Evolutionary conservation across 2,113 vertebrate genomes (phyloP), one percentile per base, ranked within the genome.

Genomic region (Lipophrys pholis): DNA sequence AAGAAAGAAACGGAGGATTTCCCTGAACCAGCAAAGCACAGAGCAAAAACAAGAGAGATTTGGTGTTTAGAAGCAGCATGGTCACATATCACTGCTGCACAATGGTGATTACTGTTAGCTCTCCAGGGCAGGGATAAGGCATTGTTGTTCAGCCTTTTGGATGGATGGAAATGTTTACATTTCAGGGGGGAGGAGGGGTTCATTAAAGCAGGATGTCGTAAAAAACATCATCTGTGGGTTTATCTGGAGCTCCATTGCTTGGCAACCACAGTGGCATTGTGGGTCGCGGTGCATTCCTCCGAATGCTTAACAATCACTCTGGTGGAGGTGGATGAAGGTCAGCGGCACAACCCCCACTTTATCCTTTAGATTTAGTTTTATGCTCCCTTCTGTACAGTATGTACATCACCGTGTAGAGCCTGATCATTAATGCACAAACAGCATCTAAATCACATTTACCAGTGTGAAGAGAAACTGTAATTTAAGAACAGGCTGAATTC

Each of bases 211-310:
- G 87, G 79, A 84, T 1, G 58, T 57, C 5, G 15, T 82, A 86
- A 68, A 82, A 78, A 73, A 11, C 46, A 14, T 51, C 41, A 35
- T 40, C 17, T 52, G 64, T 62, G 69, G 63, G 48, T 80, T 74
- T 80, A 65, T 84, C 61, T 12, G 65, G 10, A 6, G 21, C 63
- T 17, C 55, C 64, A 85, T 81, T 68, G 59, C 78, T 77, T 65
- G 76, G 77, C 76, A 85, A 87, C 83, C 69, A 69, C 40, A 76
- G 55, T 38, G 80, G 49, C 81, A 83, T 74, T 85, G 84, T 88
- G 82, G 74, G 56, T 69, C 69, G 87, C 80, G 81, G 73, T 45
- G 68, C 3, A 6, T 69, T 12, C 36, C 42, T 76, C 78, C 76
- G 63, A 30, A 81, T 80, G 67, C 21, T 55, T 78, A 58, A 80